These are phyloP conservation scores for Eunapius fragilis DNA, from an alignment of 37 sponge, comb jelly and placozoan species.

Conservation along the genomic window DNA sequence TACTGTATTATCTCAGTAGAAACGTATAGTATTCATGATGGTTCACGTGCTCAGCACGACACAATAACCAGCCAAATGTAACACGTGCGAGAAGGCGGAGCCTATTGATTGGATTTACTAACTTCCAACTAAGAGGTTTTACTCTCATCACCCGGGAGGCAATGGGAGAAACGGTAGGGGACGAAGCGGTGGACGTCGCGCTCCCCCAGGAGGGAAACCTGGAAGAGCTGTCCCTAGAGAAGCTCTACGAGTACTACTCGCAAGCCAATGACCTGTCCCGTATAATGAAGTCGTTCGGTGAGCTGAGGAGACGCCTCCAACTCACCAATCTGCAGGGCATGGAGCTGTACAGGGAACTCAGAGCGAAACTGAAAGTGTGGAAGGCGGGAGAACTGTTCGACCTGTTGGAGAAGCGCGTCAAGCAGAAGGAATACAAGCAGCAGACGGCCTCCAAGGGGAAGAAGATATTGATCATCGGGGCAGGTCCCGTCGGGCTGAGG, in stretches of 20 bases:
- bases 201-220: not conserved
- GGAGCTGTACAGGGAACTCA: slow-evolving; percentile 47
- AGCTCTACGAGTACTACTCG: slow-evolving; percentile 42
- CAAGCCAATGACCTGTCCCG: slow-evolving; percentile 5
- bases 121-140: too few relatives aligned
- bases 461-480: slow-evolving; percentile 61
- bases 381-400: slow-evolving; percentile 68
- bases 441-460: slow-evolving; percentile 46
- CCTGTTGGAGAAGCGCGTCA: slow-evolving; percentile 69
- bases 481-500: slow-evolving; percentile 85
- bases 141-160: not conserved
- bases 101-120: not conserved
- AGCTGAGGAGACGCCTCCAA: slow-evolving; percentile 29
- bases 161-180: not conserved
- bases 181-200: not conserved
- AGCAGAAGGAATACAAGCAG: slow-evolving; percentile 49
- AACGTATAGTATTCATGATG: too few relatives aligned
- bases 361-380: slow-evolving; percentile 67
- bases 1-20: too few relatives aligned
- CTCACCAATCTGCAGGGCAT: slow-evolving; percentile 27
- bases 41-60: too few relatives aligned
- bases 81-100: not conserved
- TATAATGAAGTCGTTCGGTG: slow-evolving; percentile 21
- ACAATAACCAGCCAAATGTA: too few relatives aligned
- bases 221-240: slow-evolving; percentile 7